These are phyloP conservation scores for Diadophis punctatus DNA, from an alignment of 2,113 vertebrate genomes.

Conservation along the genomic window DNA sequence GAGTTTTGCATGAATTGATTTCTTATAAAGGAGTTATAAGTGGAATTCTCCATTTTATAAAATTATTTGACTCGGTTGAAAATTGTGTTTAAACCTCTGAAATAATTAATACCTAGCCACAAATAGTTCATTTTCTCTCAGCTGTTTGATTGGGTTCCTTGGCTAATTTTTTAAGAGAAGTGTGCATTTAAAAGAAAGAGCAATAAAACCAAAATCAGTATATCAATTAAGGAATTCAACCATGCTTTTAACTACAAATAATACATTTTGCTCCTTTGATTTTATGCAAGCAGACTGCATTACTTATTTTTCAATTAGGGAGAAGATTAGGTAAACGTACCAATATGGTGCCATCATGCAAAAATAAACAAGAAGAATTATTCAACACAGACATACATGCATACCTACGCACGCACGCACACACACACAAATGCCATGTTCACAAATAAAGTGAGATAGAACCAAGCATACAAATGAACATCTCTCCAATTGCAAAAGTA, in stretches of 20 bases:
- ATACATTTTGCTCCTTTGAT: not conserved
- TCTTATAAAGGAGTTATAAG: not conserved
- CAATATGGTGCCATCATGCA: not conserved
- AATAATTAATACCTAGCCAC: not conserved
- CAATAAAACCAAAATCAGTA: not conserved
- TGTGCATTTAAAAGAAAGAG: not conserved
- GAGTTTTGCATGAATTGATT: not conserved
- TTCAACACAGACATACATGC: not conserved
- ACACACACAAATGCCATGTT: not conserved
- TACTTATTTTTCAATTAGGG: not conserved
- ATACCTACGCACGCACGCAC: not conserved
- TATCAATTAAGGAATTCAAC: not conserved
- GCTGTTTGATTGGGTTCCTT: not conserved
- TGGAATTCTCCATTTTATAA: not conserved
- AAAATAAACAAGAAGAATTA: not conserved
- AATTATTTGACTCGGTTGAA: not conserved
- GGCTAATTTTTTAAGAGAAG: not conserved
- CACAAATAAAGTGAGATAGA: not conserved
- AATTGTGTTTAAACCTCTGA: not conserved
- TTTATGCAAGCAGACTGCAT: not conserved
- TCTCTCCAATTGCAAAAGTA: constrained; percentile 1
- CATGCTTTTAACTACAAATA: not conserved
- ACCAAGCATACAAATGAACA: not conserved
- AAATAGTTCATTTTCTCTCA: not conserved
- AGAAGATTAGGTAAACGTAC: not conserved